Evolutionary conservation across 2,113 vertebrate species (phyloP).

Genomic region (Otus sunia): DNA sequence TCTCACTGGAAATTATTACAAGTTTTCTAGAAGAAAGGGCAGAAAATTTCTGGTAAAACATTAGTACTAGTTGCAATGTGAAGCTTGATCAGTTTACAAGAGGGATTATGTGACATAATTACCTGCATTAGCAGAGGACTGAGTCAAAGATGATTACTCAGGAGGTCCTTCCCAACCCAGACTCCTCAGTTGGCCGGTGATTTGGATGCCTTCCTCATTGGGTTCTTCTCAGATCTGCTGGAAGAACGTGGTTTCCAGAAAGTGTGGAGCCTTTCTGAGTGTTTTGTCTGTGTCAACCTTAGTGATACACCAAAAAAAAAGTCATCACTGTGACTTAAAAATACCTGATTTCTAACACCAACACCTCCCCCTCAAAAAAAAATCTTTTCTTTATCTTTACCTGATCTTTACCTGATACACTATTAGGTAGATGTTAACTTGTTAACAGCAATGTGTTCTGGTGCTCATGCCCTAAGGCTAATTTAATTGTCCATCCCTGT

Average conservation of each 20-base stretch:
- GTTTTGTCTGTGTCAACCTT: background rate
- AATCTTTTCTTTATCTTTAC: no score
- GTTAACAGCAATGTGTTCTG: background rate
- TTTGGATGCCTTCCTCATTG: background rate
- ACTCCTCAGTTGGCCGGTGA: background rate
- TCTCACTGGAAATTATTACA: background rate
- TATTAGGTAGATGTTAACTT: background rate
- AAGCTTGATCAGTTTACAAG: background rate
- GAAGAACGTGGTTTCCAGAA: background rate
- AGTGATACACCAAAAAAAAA: background rate
- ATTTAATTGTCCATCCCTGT: background rate
- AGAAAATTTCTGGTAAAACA: background rate
- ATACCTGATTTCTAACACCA: background rate
- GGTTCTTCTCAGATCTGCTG: background rate
- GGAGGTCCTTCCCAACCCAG: background rate
- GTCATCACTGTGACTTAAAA: background rate
- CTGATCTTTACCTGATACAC: background rate
- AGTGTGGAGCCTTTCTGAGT: background rate
- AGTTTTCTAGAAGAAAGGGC: background rate
- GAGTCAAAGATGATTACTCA: background rate
- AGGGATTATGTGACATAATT: background rate
- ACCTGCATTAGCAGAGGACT: background rate
- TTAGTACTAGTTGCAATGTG: background rate
- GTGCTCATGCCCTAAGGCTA: background rate
- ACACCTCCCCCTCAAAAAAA: background rate